phyloP scores from a whole-genome alignment of 2,888 invertebrate genomes.

The Netelia virgata region DNA sequence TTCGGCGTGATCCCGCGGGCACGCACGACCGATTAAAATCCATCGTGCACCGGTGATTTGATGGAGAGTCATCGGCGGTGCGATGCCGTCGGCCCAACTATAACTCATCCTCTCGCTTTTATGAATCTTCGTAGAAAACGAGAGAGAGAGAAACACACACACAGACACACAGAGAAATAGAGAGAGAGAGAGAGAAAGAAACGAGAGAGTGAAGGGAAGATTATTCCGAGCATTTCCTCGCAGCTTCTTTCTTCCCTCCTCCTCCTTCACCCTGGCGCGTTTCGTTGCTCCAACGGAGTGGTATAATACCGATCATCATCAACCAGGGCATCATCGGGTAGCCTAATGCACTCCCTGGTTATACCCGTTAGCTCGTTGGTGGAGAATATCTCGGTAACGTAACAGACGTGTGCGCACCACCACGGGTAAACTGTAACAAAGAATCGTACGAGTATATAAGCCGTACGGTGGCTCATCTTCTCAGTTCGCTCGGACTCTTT shows the following conservation, averaged over 20 bases:
- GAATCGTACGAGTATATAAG: slow-evolving; percentile 82
- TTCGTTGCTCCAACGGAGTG: slow-evolving; percentile 64
- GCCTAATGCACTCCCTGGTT: slow-evolving; percentile 74
- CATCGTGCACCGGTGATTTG: slow-evolving; percentile 70
- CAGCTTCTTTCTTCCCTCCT: slow-evolving; percentile 67
- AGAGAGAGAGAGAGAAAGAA: slow-evolving; percentile 32
- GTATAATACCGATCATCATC: slow-evolving; percentile 64
- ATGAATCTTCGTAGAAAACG: slow-evolving; percentile 61
- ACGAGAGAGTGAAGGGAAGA: slow-evolving; percentile 81
- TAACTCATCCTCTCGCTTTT: slow-evolving; percentile 69
- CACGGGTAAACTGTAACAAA: slow-evolving; percentile 82
- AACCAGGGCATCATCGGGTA: slow-evolving; percentile 70
- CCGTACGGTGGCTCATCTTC: slow-evolving; percentile 78
- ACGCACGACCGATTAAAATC: slow-evolving; percentile 81
- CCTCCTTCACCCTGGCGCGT: slow-evolving; percentile 48
- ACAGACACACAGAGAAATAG: slow-evolving; percentile 7
- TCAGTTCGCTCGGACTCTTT: slow-evolving; percentile 81
- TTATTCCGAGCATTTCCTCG: slow-evolving; percentile 74
- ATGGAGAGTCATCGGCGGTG: slow-evolving; percentile 74
- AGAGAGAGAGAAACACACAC: slow-evolving; percentile 21
- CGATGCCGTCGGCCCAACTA: slow-evolving; percentile 74
- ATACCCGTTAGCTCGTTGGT: slow-evolving; percentile 31
- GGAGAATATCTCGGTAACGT: slow-evolving; percentile 73
- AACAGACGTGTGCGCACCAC: slow-evolving; percentile 69
- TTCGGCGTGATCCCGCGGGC: slow-evolving; percentile 67